These are phyloP conservation scores for Cephus rjabovi DNA, from an alignment of 2,888 invertebrate genomes.

Conservation along the genomic window DNA sequence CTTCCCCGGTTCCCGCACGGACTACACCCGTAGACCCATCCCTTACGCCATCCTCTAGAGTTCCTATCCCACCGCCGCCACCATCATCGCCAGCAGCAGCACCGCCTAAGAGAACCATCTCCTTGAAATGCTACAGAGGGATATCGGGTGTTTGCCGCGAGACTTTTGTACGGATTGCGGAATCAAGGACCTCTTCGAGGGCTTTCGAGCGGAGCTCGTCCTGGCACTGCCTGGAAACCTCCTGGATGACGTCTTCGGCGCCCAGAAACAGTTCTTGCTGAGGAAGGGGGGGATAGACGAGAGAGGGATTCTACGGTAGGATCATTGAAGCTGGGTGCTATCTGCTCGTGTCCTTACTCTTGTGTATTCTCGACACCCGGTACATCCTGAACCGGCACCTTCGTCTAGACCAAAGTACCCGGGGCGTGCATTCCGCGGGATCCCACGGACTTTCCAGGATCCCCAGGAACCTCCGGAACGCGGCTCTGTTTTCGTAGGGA, in stretches of 20 bases:
- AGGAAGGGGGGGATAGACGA: not conserved
- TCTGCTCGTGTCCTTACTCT: not conserved
- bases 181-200: conserved; percentile 55
- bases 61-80: conserved; percentile 39
- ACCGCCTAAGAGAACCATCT: conserved; percentile 28
- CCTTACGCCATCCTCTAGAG: not conserved
- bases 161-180: conserved; percentile 56
- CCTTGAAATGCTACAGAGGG: conserved; percentile 43
- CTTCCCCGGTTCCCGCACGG: conserved; percentile 27
- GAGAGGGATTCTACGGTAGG: not conserved
- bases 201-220: conserved; percentile 17
- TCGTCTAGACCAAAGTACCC: not conserved
- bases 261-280: not conserved
- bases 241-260: not conserved
- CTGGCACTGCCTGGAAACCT: not conserved
- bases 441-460: not conserved
- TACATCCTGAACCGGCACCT: not conserved
- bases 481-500: not conserved
- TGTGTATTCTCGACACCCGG: not conserved
- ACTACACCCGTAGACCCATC: conserved; percentile 21
- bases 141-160: conserved; percentile 39
- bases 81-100: conserved; percentile 24
- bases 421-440: not conserved
- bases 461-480: not conserved
- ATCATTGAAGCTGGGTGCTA: not conserved